phyloP scores from a whole-genome alignment of 2,113 vertebrate genomes.

The Serilophus lunatus region DNA sequence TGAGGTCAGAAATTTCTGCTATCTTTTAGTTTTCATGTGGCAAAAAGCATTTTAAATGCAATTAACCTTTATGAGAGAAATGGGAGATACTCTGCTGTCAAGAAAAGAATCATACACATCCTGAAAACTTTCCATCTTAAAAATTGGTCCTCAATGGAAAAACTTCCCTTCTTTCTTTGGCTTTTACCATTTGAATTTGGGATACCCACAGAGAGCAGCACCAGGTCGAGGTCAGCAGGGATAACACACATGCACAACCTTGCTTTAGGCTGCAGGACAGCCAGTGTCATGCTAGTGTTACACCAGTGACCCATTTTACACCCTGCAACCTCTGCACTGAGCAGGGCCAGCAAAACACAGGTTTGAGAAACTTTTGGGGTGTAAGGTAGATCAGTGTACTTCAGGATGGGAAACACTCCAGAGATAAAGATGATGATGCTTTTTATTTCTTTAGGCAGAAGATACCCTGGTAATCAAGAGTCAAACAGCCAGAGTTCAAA shows the following conservation, averaged over 20 bases:
- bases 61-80: neutral
- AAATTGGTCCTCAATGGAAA: neutral
- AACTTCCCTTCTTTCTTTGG: neutral
- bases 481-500: neutral
- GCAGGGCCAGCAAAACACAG: neutral
- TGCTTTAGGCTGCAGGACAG: neutral
- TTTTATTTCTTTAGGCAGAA: neutral
- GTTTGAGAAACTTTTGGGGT: fast-evolving
- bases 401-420: neutral
- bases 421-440: neutral
- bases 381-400: neutral
- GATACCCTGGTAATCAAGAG: neutral
- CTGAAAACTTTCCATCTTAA: neutral
- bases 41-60: neutral
- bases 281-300: fast-evolving
- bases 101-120: neutral
- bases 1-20: neutral
- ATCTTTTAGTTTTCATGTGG: neutral
- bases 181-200: neutral
- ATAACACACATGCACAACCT: fast-evolving
- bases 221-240: neutral
- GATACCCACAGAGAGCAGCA: neutral
- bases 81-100: fast-evolving
- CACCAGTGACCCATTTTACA: fast-evolving
- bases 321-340: neutral